Evolutionary conservation across 1,140 invertebrate species (phyloP), one percentile per base, ranked within the genome.

Genomic region (Leucophenga varia): DNA sequence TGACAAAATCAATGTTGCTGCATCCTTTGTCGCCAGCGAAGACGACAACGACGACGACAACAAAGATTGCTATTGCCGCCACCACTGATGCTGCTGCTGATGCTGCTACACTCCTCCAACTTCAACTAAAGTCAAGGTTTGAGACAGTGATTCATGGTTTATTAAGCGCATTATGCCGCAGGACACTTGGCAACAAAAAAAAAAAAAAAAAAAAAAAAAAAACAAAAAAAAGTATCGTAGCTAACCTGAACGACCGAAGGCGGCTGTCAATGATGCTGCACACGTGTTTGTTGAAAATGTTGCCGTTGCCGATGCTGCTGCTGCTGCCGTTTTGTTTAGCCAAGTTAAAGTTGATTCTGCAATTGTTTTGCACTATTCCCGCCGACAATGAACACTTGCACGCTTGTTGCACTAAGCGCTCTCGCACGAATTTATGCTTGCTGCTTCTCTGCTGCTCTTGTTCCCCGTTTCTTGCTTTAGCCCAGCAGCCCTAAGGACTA

Each of bases 71-170:
- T 41, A 49, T 35, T 30, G 41, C 57, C 64, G 64, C 64, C 22
- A 40, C 20, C 21, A 7, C n/a, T 41, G 44, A 36, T 25, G 38
- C 16, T 30, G 47, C 17, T 20, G 34, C 22, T 42, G 37, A 50
- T 53, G 6, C 0, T 45, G 64, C 64, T 68, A 6, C 35, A 16
- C 17, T 57, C 57, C 64, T 54, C 60, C 64, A 68, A 60, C 64
- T 60, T 68, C 57, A 64, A 61, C 60, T 41, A 21, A 41, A 64
- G 64, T 51, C 55, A 41, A 41, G 25, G 39, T 53, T 60, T 55
- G 56, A 60, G 68, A 68, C 68, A 72, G 68, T 72, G 68, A 72
- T 72, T 72, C 68, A 72, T 72, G 68, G 68, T 72, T 72, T 72
- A 72, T 72, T 72, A 72, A 72, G 68, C 68, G 61, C 60, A 72